Conservation (phyloP, 2,888 invertebrate genomes). For the Lagria hirta region DNA sequence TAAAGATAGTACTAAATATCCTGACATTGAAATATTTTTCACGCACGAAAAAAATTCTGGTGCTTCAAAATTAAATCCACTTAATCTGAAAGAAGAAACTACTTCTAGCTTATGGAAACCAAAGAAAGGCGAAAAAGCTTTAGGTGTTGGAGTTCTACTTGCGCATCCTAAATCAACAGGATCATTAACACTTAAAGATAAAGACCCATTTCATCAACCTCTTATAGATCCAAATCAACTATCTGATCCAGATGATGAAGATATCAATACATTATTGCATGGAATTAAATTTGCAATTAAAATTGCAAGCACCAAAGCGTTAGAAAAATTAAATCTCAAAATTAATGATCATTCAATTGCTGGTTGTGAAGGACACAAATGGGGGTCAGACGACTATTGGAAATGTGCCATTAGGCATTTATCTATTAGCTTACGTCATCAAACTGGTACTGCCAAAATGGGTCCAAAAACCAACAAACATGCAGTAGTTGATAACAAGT, state of each 20-base stretch:
- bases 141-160: conserved; percentile 65
- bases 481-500: conserved; percentile 65
- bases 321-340: conserved; percentile 57
- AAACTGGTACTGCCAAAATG: conserved; percentile 69
- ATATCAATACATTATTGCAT: conserved; percentile 62
- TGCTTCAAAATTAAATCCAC: conserved; percentile 32
- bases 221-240: conserved; percentile 79
- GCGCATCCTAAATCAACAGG: conserved; percentile 76
- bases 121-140: conserved; percentile 53
- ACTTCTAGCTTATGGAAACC: conserved; percentile 59
- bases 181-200: conserved; percentile 66
- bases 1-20: conserved; percentile 56
- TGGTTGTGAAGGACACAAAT: conserved; percentile 56
- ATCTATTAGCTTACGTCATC: conserved; percentile 40
- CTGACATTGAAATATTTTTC: conserved; percentile 68
- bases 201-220: conserved; percentile 74
- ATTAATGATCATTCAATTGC: conserved; percentile 47
- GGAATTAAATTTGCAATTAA: conserved; percentile 62
- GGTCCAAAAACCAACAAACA: conserved; percentile 63
- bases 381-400: conserved; percentile 69
- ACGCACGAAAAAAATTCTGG: too few species aligned
- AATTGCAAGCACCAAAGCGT: conserved; percentile 60
- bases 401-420: conserved; percentile 61
- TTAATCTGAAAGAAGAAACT: conserved; percentile 23
- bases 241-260: conserved; percentile 58